These are phyloP conservation scores for Gastrophysa polygoni DNA, from an alignment of 2,888 invertebrate genomes.

Conservation along the genomic window DNA sequence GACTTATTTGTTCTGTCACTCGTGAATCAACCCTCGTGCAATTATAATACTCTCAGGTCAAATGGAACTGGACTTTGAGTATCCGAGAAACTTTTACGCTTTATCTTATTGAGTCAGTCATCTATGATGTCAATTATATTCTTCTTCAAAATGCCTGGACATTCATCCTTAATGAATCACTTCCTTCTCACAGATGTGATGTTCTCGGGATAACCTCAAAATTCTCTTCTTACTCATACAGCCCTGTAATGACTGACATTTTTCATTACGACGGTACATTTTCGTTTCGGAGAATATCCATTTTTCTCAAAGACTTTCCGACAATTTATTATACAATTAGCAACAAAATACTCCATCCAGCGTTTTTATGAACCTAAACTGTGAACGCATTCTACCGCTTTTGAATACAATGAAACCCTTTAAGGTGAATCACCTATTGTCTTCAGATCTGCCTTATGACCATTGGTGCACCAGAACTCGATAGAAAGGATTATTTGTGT, in stretches of 20 bases:
- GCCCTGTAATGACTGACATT: not conserved
- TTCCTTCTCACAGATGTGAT: not conserved
- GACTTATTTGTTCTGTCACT: not conserved
- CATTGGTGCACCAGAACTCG: not conserved
- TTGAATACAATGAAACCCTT: slow-evolving; percentile 15
- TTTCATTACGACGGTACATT: not conserved
- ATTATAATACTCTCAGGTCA: too few species aligned
- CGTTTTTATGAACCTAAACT: slow-evolving; percentile 3
- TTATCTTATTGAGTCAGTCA: too few species aligned
- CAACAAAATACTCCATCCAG: slow-evolving; percentile 9
- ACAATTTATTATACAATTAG: slow-evolving; percentile 14
- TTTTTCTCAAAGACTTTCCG: not conserved
- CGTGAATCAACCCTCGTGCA: not conserved
- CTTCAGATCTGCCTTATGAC: not conserved
- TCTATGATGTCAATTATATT: too few species aligned
- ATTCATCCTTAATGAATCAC: not conserved
- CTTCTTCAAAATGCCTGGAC: not conserved
- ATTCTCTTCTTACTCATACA: not conserved
- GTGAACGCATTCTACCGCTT: slow-evolving; percentile 3
- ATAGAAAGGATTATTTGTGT: not conserved
- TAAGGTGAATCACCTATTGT: slow-evolving; percentile 5
- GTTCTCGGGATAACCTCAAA: not conserved
- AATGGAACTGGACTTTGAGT: too few species aligned
- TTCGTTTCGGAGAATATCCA: not conserved
- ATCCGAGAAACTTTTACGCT: too few species aligned